Percentiles rank a stretch among this genome's conserved stretches.
Conservation (phyloP, 2,888 invertebrate species). For the Drosophila lutescens region DNA sequence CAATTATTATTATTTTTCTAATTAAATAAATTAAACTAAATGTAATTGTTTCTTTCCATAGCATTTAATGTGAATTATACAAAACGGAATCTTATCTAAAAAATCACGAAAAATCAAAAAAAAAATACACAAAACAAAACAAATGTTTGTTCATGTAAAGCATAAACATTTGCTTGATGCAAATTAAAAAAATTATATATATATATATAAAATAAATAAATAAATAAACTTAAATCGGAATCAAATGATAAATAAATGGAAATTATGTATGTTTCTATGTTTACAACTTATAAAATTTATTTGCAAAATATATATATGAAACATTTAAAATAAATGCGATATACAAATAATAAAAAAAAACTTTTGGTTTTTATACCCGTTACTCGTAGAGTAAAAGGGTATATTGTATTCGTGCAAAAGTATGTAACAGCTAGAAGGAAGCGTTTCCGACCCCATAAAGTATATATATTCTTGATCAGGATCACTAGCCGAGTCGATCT, state of each 20-base stretch:
- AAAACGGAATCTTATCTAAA: conserved; percentile 51
- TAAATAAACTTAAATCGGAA: conserved; percentile 46
- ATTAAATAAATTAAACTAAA: conserved; percentile 73
- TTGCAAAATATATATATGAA: conserved; percentile 65
- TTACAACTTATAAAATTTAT: conserved; percentile 68
- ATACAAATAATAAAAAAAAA: conserved; percentile 57
- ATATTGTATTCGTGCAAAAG: no score
- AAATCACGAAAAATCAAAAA: conserved; percentile 40
- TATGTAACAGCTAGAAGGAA: no score
- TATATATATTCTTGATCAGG: no score
- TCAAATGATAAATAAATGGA: conserved; percentile 44
- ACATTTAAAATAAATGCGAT: conserved; percentile 74
- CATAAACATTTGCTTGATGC: conserved; percentile 46
- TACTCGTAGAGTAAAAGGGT: no score
- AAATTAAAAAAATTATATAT: conserved; percentile 36
- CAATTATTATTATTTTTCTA: conserved; percentile 79
- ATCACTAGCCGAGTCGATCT: no score
- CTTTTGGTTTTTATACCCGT: background rate
- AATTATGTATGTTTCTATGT: conserved; percentile 57
- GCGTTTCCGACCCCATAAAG: no score
- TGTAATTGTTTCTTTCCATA: conserved; percentile 79
- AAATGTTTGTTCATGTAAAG: conserved; percentile 50
- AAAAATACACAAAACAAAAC: conserved; percentile 35
- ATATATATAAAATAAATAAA: conserved; percentile 36
- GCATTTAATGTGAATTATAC: conserved; percentile 70